A percentile compares a stretch with the other conserved stretches of the same genome.
Conservation (phyloP, 2,888 invertebrate genomes). For the Lathronympha strigana region DNA sequence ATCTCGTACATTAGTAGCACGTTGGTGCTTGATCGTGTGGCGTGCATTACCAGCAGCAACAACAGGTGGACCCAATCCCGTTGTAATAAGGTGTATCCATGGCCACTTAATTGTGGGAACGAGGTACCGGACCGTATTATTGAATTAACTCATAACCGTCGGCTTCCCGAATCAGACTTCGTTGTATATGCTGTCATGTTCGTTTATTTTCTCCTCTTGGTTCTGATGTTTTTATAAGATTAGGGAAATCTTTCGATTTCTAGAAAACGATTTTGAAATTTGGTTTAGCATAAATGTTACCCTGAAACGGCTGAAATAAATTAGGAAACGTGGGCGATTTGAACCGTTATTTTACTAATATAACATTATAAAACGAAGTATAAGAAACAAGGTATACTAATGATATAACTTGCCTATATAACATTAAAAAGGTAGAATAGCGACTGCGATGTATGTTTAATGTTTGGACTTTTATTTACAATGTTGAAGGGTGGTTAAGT, state of each 20-base stretch:
- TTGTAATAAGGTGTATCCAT: not conserved
- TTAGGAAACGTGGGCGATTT: no score
- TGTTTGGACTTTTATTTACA: conserved; percentile 6
- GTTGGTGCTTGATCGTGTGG: conserved; percentile 29
- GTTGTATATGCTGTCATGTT: not conserved
- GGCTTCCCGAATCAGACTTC: conserved; percentile 51
- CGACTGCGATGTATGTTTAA: no score
- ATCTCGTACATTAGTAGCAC: conserved; percentile 35
- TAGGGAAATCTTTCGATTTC: no score
- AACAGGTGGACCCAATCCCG: not conserved
- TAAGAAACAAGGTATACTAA: no score
- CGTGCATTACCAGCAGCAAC: not conserved
- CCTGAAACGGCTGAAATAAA: no score
- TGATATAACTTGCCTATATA: no score
- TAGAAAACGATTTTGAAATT: no score
- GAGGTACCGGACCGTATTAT: conserved; percentile 49
- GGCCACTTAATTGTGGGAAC: not conserved
- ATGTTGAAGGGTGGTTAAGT: conserved; percentile 25
- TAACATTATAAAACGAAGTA: no score
- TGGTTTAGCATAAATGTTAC: no score
- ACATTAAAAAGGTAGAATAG: no score
- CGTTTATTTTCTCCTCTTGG: not conserved
- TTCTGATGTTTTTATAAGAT: no score
- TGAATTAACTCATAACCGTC: conserved; percentile 60
- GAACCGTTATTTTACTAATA: no score